These are phyloP conservation scores for Turnix velox DNA, from an alignment of 2,113 vertebrate genomes.

Conservation along the genomic window DNA sequence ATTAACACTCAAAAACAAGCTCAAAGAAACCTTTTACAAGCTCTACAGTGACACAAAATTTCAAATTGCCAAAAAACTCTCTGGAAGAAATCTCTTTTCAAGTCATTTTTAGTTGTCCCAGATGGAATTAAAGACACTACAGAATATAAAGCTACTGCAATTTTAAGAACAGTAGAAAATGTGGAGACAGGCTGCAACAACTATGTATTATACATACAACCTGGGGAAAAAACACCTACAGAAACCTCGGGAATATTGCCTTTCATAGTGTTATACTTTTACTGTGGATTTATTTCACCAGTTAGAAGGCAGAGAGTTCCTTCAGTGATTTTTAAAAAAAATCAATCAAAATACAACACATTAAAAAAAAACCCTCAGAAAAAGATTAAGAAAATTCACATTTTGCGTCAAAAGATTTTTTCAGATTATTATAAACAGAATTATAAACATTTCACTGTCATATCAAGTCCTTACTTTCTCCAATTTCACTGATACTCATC, in stretches of 20 bases:
- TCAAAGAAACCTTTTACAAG: background rate
- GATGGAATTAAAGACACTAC: background rate
- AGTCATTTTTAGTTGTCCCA: background rate
- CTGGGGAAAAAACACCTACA: background rate
- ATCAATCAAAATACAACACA: background rate
- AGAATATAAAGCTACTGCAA: background rate
- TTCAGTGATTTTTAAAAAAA: background rate
- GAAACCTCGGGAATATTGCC: background rate
- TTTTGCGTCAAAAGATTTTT: background rate
- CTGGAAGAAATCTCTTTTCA: background rate
- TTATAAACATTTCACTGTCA: background rate
- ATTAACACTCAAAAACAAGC: background rate
- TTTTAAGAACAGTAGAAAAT: background rate
- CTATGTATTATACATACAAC: background rate
- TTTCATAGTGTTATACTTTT: background rate
- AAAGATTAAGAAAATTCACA: background rate
- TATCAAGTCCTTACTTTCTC: background rate
- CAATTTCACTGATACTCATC: background rate
- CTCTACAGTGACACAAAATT: background rate
- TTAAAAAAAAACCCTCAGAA: background rate
- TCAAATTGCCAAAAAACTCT: background rate
- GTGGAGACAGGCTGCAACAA: background rate
- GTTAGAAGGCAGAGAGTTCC: background rate
- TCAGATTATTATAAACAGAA: background rate
- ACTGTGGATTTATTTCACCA: background rate